Evolutionary conservation across 1,140 invertebrate genomes (phyloP).

Genomic region (Aricia agestis): DNA sequence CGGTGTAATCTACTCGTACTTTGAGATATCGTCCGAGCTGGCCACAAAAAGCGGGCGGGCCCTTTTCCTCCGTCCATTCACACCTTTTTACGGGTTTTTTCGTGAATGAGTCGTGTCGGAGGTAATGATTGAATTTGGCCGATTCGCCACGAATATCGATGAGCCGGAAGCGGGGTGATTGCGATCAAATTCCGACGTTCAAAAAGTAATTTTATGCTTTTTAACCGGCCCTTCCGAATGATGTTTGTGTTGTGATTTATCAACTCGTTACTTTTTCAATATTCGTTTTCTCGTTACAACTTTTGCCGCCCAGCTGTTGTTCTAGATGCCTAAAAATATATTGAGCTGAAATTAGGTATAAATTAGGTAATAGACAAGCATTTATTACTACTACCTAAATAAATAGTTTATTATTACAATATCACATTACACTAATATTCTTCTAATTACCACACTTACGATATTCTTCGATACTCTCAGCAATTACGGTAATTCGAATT

Average conservation of each 20-base stretch:
- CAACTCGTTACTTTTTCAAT: background rate
- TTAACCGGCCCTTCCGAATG: constrained; percentile 49
- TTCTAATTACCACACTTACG: background rate
- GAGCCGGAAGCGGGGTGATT: constrained; percentile 70
- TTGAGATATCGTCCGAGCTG: constrained; percentile 14
- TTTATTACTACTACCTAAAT: no score
- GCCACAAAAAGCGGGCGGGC: constrained; percentile 29
- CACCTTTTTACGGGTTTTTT: constrained; percentile 71
- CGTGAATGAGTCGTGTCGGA: constrained; percentile 74
- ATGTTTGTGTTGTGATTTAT: constrained; percentile 28
- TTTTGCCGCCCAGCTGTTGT: no score
- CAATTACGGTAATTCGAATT: constrained; percentile 48
- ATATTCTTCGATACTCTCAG: constrained; percentile 30
- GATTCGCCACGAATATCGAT: constrained; percentile 75
- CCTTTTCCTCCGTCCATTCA: constrained; percentile 69
- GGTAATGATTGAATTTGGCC: constrained; percentile 75
- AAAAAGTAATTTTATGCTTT: constrained; percentile 73
- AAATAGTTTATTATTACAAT: background rate
- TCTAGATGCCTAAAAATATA: no score
- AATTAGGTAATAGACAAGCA: no score
- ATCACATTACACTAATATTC: background rate
- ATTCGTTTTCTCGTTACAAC: no score
- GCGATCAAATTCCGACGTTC: constrained; percentile 63
- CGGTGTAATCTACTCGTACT: background rate
- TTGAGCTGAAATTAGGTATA: no score